A percentile compares a stretch with the other conserved stretches of the same genome.
These are phyloP conservation scores for Helicoverpa assulta DNA, from an alignment of 2,888 invertebrate species.

Conservation along the genomic window DNA sequence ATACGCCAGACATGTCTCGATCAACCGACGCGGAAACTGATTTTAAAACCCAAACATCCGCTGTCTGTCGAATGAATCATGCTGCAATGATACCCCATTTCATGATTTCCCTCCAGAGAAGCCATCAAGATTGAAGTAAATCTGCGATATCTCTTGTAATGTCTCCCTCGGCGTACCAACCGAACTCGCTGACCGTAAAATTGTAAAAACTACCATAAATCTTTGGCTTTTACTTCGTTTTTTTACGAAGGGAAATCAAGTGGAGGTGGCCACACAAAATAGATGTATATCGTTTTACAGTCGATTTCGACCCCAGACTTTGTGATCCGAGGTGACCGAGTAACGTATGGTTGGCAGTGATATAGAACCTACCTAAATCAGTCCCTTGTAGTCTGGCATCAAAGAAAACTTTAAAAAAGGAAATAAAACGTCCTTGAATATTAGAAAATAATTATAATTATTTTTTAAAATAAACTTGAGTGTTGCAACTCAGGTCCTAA, in stretches of 20 bases:
- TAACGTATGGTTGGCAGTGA: constrained; percentile 14
- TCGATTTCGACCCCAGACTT: constrained; percentile 36
- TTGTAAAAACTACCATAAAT: constrained; percentile 89
- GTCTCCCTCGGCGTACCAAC: constrained; percentile 83
- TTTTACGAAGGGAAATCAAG: constrained; percentile 60
- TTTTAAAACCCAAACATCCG: constrained; percentile 66
- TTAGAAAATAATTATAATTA: too few species aligned
- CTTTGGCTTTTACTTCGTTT: constrained; percentile 77
- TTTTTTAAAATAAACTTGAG: too few species aligned
- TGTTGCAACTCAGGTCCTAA: too few species aligned
- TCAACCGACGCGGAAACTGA: constrained; percentile 44
- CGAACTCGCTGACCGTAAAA: constrained; percentile 88
- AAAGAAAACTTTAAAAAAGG: background rate
- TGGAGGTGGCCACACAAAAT: constrained; percentile 55
- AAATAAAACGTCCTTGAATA: too few species aligned
- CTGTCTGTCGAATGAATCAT: constrained; percentile 75
- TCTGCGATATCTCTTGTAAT: constrained; percentile 87
- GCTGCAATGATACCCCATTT: constrained; percentile 81
- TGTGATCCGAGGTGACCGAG: constrained; percentile 13
- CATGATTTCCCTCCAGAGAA: constrained; percentile 86
- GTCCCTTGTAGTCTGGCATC: too few species aligned
- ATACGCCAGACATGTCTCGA: background rate
- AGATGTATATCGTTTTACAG: constrained; percentile 57
- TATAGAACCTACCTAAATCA: constrained; percentile 16
- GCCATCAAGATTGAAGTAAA: constrained; percentile 88